Evolutionary conservation across 1,140 invertebrate species (phyloP).

Genomic region (Trachymyrmex cornetzi): DNA sequence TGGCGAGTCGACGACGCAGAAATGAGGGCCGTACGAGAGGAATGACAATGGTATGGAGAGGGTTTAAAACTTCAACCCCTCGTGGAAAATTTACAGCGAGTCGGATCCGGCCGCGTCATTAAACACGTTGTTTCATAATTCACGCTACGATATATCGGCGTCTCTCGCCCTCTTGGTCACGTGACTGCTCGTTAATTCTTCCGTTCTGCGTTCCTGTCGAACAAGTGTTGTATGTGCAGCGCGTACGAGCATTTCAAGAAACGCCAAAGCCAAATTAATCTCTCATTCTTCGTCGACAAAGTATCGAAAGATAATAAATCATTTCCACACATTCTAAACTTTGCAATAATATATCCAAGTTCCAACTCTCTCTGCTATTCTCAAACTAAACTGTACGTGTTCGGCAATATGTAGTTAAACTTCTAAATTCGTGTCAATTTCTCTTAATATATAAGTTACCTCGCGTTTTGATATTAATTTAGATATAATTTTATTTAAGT

Average conservation of each 20-base stretch:
- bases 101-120: constrained; percentile 85
- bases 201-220: constrained; percentile 34
- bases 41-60: constrained; percentile 81
- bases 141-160: constrained; percentile 74
- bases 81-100: constrained; percentile 82
- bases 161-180: constrained; percentile 32
- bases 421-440: neutral
- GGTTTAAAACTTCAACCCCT: constrained; percentile 82
- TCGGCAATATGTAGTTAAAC: neutral
- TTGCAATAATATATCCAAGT: constrained; percentile 20
- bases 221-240: constrained; percentile 4
- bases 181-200: constrained; percentile 56
- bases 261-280: constrained; percentile 35
- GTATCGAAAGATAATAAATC: constrained; percentile 44
- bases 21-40: constrained; percentile 75
- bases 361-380: constrained; percentile 1
- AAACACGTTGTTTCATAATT: constrained; percentile 87
- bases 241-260: constrained; percentile 39
- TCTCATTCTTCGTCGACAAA: constrained; percentile 14
- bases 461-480: neutral
- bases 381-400: neutral
- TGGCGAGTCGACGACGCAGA: constrained; percentile 66
- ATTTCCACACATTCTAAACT: constrained; percentile 17
- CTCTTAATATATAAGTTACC: neutral
- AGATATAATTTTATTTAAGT: neutral